Base-by-base conservation (phyloP, 2,113 vertebrate species). In the Helogale parvula region DNA sequence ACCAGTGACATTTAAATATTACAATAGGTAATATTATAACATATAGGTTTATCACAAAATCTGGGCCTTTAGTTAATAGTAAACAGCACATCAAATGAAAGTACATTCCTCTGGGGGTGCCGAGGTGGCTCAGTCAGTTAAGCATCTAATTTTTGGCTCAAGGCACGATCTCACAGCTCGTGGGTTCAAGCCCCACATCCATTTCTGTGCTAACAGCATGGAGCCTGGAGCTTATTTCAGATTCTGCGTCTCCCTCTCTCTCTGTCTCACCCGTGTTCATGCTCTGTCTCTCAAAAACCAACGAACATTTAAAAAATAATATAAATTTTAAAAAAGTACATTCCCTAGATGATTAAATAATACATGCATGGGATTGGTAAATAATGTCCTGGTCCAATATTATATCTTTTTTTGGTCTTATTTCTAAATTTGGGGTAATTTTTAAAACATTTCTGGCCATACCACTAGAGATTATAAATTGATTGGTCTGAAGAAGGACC, bases 401-500 rank as follows among this genome's bases (percentile, higher is more conserved):
- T 77, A 84, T 13, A 1, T 77, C 50, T 19, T 96, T 16, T 69
- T 29, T 83, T 77, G 29, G 27, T 92, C 15, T 76, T 89, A 90
- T 54, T 82, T 82, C 77, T 74, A 69, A 92, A 74, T 80, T 92
- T 86, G 71, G n/a, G n/a, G 45, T 90, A 66, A n/a, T 72, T 94
- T 91, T 66, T 19, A 50, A 84, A 77, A 79, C 5, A 47, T 69
- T 41, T 77, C 11, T 96, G 27, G 27, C 45, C 60, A 2, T 86
- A 33, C 23, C 2, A 17, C n/a, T 23, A 77, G 52, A 65, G 57
- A 86, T 72, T 82, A 66, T 31, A 47, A 72, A 68, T 87, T 84
- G 60, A 60, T 35, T 88, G 83, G 21, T 60, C 41, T 80, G 65
- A 96, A 60, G 52, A 72, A 52, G 65, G 15, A 27, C 31, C 3